Conservation (phyloP, 2,888 invertebrate species). For the Blera fallax region DNA sequence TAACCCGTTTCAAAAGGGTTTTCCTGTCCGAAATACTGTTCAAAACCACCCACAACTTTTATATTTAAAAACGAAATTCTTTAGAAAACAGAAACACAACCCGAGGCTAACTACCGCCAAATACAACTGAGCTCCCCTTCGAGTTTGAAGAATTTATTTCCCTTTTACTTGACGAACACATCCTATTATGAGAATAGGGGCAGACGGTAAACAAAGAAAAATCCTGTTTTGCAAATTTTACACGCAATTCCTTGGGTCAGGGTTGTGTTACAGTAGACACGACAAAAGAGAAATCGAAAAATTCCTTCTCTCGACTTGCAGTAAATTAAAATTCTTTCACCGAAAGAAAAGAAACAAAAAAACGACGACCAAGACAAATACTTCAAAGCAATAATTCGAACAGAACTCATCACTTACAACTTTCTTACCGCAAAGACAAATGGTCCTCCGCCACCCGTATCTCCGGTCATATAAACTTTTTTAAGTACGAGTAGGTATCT, state of each 20-base stretch:
- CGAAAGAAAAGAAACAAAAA: slow-evolving; percentile 17
- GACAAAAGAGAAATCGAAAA: not conserved
- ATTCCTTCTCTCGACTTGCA: slow-evolving; percentile 18
- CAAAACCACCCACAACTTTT: not conserved
- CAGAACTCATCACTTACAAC: slow-evolving; percentile 40
- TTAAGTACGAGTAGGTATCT: not conserved
- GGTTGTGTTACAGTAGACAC: slow-evolving; percentile 15
- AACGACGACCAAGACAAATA: not conserved
- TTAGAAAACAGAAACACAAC: not conserved
- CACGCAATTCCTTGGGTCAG: slow-evolving; percentile 11
- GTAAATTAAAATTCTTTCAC: slow-evolving; percentile 63
- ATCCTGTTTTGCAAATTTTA: not conserved
- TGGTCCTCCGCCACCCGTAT: slow-evolving; percentile 8
- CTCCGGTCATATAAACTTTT: not conserved
- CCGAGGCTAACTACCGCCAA: not conserved
- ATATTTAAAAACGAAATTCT: not conserved
- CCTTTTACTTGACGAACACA: not conserved
- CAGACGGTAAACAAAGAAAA: slow-evolving; percentile 12
- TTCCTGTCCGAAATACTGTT: not conserved
- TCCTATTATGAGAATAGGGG: not conserved
- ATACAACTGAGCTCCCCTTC: not conserved
- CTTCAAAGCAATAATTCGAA: slow-evolving; percentile 52
- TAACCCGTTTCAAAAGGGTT: too few species aligned
- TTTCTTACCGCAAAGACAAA: slow-evolving; percentile 35
- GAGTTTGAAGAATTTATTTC: not conserved